Evolutionary conservation across 2,797 vertebrate genomes (phyloP), one percentile per base, ranked within the genome.

Genomic region (Anguilla pacifica): DNA sequence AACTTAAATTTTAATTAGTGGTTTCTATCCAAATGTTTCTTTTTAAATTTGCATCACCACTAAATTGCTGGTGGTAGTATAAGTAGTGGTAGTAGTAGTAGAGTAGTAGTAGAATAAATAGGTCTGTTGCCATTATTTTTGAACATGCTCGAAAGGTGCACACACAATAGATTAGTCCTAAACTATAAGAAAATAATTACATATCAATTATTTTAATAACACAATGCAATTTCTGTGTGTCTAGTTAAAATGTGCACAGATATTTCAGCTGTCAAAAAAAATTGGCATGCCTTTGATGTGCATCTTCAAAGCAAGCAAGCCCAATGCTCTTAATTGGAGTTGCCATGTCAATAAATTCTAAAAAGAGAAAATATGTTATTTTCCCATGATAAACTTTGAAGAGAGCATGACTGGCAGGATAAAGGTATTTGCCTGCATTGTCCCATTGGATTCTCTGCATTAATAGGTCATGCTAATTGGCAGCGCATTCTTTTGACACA

Each of bases 291-390:
- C 31, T 61, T 43, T 61, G 25, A 28, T 57, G 81, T 85, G 57
- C 85, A 59, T 46, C 86, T 70, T 59, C 74, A 49, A n/a, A 39
- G 22, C 88, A 87, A 70, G 90, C 88, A 86, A 88, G 86, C 89
- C 74, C 89, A 89, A 91, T 86, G 91, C 90, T 93, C 93, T 88
- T 94, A 94, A 94, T 92, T 92, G 92, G 93, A 88, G 88, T 93
- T 91, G 88, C 90, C 92, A 92, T 94, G 93, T 92, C 94, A 94
- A 91, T 88, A 88, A 74, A 84, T 22, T 83, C 72, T 19, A 85
- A 88, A 91, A 93, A 92, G 11, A 6, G 83, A 28, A 13, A 7
- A 57, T 11, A 70, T 64, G 59, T 46, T 93, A 92, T 94, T 93
- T 95, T 94, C 94, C 92, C 95, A 95, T 94, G 89, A 81, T 89